Evolutionary conservation across 1,140 invertebrate species (phyloP).

Genomic region (Hylaeus anthracinus): DNA sequence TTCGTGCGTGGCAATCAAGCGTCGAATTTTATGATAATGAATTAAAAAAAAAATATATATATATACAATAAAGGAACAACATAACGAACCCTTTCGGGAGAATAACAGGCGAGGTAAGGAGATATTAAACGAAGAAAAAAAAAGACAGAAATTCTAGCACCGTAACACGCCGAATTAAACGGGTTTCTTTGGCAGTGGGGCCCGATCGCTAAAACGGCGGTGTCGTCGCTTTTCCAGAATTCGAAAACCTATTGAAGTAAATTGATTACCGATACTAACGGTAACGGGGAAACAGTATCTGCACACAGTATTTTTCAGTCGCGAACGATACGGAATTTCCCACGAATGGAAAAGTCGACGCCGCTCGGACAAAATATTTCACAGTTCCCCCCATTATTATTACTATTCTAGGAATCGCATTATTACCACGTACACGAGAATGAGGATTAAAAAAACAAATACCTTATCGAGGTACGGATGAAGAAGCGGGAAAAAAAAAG

Average conservation of each 20-base stretch:
- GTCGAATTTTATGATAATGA: conserved; percentile 58
- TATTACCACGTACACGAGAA: conserved; percentile 37
- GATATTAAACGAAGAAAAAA: background rate
- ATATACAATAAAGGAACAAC: no score
- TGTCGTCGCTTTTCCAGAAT: conserved; percentile 69
- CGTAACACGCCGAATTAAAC: conserved; percentile 39
- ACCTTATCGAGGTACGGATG: conserved; percentile 13
- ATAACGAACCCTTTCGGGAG: conserved; percentile 31
- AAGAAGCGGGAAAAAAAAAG: conserved; percentile 16
- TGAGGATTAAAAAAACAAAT: background rate
- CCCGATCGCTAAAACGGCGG: conserved; percentile 23
- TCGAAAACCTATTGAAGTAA: conserved; percentile 39
- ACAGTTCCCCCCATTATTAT: conserved; percentile 41
- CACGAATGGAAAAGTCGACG: conserved; percentile 28
- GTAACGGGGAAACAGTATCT: conserved; percentile 54
- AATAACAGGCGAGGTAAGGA: background rate
- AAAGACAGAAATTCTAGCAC: conserved; percentile 10
- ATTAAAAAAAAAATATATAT: no score
- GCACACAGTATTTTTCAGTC: conserved; percentile 73
- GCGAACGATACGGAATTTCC: conserved; percentile 5
- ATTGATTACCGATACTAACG: background rate
- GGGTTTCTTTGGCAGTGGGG: conserved; percentile 28
- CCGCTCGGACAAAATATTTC: conserved; percentile 46
- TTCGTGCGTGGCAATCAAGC: conserved; percentile 66
- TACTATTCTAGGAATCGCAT: conserved; percentile 28